Base-by-base conservation (phyloP, 2,888 invertebrate species). In the Tortrix viridana region DNA sequence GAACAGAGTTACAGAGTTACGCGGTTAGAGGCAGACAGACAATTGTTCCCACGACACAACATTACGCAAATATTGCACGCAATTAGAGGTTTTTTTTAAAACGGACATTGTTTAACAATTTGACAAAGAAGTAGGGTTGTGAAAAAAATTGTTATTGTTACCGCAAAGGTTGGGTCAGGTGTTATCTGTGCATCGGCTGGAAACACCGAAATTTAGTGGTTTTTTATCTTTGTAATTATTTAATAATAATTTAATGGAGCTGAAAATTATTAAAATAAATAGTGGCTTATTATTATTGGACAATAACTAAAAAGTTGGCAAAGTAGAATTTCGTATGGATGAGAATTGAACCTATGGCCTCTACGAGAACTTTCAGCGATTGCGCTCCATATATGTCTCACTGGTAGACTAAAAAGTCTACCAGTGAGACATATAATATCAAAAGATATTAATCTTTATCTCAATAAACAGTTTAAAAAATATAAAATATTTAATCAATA, bases 1-100 rank as follows among this genome's bases (percentile, higher is more conserved):
- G 76, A 79, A 76, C 60, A 37, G 23, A 22, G 50, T 50, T 50
- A 50, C 62, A 23, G 52, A 56, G 62, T 52, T 62, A 62, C 56
- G 62, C 57, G 22, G 62, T 38, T 9, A 52, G 7, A 23, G 23
- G 23, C 44, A 9, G 16, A 55, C 44, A 44, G 44, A 54, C 46
- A 61, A 63, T 67, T 52, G 57, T 62, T 65, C 65, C 48, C 65
- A 65, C 65, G 65, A 62, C 56, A 57, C 70, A 66, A 73, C 67
- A 80, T 88, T 88, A 83, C 88, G 88, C 85, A 88, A 88, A 82
- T 80, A 76, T 74, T 71, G 74, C 74, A 72, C 75, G 73, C 82
- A 85, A 87, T 87, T 86, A 86, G 74, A 73, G 70, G 73, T 77
- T 82, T 81, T 81, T 75, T 80, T 78, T 76, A 77, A 75, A 79